Conservation (phyloP, 1,140 invertebrate genomes). For the Paraescarpia echinospica region DNA sequence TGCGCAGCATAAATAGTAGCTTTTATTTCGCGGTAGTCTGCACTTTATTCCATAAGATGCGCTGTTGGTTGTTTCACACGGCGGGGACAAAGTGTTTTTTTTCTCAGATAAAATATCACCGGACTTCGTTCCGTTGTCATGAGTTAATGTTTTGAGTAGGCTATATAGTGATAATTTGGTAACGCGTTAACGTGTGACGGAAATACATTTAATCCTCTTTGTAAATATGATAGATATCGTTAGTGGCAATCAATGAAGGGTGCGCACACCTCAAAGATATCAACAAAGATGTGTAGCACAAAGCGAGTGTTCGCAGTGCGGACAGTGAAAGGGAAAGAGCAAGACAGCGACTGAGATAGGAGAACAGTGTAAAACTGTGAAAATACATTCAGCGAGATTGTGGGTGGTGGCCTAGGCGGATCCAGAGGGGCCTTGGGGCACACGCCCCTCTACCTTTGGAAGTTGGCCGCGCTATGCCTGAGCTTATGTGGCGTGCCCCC, state of each 20-base stretch:
- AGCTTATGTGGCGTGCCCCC: too few species aligned
- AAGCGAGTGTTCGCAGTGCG: too few species aligned
- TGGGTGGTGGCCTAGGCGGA: too few species aligned
- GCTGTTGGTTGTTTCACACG: background rate
- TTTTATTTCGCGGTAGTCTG: background rate
- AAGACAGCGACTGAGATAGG: too few species aligned
- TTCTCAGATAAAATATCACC: background rate
- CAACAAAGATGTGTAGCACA: background rate
- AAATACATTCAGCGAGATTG: too few species aligned
- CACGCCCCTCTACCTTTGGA: too few species aligned
- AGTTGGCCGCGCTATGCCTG: too few species aligned
- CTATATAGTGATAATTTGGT: background rate
- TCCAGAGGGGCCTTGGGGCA: too few species aligned
- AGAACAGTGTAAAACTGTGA: too few species aligned
- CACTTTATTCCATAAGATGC: background rate
- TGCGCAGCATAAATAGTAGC: background rate
- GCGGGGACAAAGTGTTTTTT: background rate
- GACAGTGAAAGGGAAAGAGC: too few species aligned
- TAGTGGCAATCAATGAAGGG: background rate
- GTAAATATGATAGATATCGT: background rate
- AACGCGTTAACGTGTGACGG: background rate
- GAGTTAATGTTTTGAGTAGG: background rate
- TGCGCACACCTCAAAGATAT: background rate
- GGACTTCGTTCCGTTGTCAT: background rate
- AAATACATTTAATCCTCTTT: background rate